Evolutionary conservation across 2,797 vertebrate species (phyloP), one percentile per base, ranked within the genome.

Genomic region (Cossypha caffra): DNA sequence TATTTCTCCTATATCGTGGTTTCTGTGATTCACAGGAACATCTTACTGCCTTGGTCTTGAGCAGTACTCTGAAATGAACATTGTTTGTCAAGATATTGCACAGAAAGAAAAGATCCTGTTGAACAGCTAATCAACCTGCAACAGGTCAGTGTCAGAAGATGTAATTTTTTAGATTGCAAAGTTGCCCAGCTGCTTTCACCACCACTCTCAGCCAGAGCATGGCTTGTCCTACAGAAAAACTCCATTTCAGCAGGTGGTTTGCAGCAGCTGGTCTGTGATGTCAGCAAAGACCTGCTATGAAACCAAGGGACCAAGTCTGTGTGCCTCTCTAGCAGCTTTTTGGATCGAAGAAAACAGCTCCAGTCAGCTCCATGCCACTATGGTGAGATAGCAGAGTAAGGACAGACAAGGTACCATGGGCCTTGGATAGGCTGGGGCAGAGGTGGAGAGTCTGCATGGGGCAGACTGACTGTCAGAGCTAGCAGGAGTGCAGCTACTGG

Each of bases 1-100:
- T 35, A 79, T 79, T 93, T 85, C 11, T 86, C 73, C 51, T 37
- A 33, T 93, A 21, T 78, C 58, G 45, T 38, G n/a, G 45, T 77
- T 75, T 90, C 62, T 86, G 77, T 55, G 54, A 61, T 78, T 87
- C 68, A 81, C 18, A 64, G 21, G 35, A 91, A 4, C 28, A 59
- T 51, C 48, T 86, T 45, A 13, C 31, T 77, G 54, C 40, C 10
- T 43, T 26, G 16, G 15, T 31, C 45, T 61, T 64, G 38, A 43
- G 61, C 0, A 0, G 28, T 29, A 26, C 24, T 75, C 74, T 76
- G 77, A 47, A 68, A 35, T n/a, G 50, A 79, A 16, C 21, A 20
- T 38, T 1, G 0, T 45, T 38, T 0, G 0, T 42, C 13, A 9
- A 59, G 69, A 16, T 69, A 42, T 7, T 68, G 38, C 37, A 61